Conservation (phyloP, 1,140 invertebrate genomes). For the Meloidogyne floridensis region DNA sequence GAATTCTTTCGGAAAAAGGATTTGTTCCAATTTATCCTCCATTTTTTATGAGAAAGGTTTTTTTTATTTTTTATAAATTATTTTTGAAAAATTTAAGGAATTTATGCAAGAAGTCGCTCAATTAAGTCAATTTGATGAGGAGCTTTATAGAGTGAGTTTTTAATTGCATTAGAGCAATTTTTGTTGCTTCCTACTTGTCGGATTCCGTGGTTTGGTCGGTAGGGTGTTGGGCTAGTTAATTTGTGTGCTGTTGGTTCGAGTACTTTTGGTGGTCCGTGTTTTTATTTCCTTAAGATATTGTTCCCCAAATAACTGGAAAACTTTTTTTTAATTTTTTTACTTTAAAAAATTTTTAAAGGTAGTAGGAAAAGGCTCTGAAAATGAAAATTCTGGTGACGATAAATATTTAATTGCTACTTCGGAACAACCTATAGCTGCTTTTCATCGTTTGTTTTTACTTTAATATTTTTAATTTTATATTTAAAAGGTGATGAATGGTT, state of each 20-base stretch:
- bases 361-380: constrained; percentile 86
- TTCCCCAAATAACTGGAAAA: background rate
- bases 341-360: constrained; percentile 69
- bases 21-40: constrained; percentile 92
- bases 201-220: background rate
- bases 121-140: constrained; percentile 97
- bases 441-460: constrained; percentile 73
- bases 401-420: constrained; percentile 99
- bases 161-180: background rate
- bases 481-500: constrained; percentile 81
- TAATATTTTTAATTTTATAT: background rate
- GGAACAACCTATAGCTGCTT: constrained; percentile 98
- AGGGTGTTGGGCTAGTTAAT: background rate
- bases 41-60: constrained; percentile 96
- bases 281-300: no score
- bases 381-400: constrained; percentile 79
- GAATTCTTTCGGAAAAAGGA: constrained; percentile 77
- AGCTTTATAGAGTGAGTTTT: constrained; percentile 86
- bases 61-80: constrained; percentile 62
- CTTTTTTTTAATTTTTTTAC: background rate
- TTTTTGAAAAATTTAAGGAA: constrained; percentile 28
- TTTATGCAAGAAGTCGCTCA: constrained; percentile 99
- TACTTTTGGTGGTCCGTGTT: background rate
- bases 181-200: background rate
- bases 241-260: background rate